Percentiles rank a stretch among this genome's conserved stretches.
Evolutionary conservation across 2,888 invertebrate genomes (phyloP).

Genomic region (Anticlea derivata): DNA sequence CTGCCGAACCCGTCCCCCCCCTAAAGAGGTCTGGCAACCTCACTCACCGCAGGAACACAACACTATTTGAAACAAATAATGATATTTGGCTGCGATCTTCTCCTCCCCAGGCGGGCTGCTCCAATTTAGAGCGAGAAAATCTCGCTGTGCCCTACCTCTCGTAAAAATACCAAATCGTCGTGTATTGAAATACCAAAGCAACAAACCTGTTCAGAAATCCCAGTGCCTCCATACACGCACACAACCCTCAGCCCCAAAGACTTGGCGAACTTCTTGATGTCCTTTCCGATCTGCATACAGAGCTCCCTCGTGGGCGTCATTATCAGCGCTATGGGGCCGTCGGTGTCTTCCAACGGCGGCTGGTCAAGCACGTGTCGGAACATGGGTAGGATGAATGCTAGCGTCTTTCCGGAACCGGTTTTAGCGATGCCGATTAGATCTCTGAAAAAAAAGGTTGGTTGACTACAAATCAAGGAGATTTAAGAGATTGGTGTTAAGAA

Average conservation of each 20-base stretch:
- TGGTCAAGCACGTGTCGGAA: slow-evolving; percentile 98
- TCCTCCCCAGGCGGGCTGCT: no score
- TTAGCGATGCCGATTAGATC: slow-evolving; percentile 99
- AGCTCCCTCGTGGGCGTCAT: slow-evolving; percentile 99
- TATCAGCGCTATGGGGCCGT: slow-evolving; percentile 98
- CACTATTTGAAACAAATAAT: no score
- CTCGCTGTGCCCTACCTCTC: no score
- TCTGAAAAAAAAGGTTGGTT: slow-evolving; percentile 43
- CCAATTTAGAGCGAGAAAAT: no score
- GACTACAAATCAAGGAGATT: no score
- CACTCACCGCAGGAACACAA: no score
- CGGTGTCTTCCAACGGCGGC: slow-evolving; percentile 95
- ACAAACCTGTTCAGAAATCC: slow-evolving; percentile 92
- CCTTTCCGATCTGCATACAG: slow-evolving; percentile 99
- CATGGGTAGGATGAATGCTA: slow-evolving; percentile 99
- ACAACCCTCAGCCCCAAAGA: slow-evolving; percentile 93
- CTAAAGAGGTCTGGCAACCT: no score
- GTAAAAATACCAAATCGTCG: no score
- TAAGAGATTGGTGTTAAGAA: no score
- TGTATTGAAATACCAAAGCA: no score
- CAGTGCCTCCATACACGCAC: slow-evolving; percentile 99
- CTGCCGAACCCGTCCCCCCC: no score
- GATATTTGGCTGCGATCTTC: no score
- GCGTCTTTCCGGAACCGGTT: slow-evolving; percentile 99
- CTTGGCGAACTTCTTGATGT: slow-evolving; percentile 97